Conservation (phyloP, 35 echinoderm and acorn worm genomes). For the Hemicentrotus pulcherrimus region DNA sequence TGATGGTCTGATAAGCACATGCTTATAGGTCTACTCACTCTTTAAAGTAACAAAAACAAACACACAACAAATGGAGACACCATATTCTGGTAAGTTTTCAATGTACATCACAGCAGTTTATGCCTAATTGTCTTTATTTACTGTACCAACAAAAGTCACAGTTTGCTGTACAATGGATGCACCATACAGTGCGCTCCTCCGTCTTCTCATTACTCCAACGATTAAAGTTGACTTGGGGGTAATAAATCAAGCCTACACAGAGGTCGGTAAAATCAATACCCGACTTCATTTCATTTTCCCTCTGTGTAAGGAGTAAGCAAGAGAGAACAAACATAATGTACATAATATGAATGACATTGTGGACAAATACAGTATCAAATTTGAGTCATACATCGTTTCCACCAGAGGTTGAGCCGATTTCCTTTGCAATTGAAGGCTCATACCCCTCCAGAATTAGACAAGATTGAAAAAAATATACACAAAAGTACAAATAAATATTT, state of each 20-base stretch:
- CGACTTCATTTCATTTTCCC: neutral
- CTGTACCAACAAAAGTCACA: constrained; percentile 23
- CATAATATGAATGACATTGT: neutral
- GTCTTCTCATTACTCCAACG: neutral
- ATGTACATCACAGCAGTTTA: constrained; percentile 40
- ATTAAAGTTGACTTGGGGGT: neutral
- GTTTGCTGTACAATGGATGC: constrained; percentile 8
- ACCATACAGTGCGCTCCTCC: neutral
- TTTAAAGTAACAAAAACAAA: too few species aligned
- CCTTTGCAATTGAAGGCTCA: neutral
- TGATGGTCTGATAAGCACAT: too few species aligned
- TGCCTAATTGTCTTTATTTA: constrained; percentile 41
- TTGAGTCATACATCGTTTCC: neutral
- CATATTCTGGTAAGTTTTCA: neutral
- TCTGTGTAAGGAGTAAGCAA: neutral
- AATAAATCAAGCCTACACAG: neutral
- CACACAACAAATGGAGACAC: neutral
- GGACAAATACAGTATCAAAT: neutral
- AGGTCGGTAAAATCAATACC: neutral
- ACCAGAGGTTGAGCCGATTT: neutral
- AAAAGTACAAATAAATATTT: constrained; percentile 45
- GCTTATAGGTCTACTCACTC: too few species aligned
- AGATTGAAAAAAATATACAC: neutral
- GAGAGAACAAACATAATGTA: neutral
- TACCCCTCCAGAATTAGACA: neutral